phyloP scores from a whole-genome alignment of 2,888 invertebrate genomes.

The Cyclophora albipunctata region DNA sequence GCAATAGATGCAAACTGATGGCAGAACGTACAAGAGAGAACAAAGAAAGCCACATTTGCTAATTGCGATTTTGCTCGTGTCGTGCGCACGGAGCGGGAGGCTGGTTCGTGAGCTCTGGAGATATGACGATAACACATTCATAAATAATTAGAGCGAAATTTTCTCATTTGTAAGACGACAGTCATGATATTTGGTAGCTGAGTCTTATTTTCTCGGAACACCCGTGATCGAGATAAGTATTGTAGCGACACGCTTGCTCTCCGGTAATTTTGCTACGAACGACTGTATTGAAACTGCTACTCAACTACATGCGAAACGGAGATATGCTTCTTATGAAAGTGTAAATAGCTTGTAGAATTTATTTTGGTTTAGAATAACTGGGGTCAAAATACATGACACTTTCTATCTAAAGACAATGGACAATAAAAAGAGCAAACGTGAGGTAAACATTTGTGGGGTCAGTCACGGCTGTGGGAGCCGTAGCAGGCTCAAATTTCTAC shows the following conservation, averaged over 20 bases:
- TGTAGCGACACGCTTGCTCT: conserved; percentile 63
- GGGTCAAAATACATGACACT: conserved; percentile 8
- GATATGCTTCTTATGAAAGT: conserved; percentile 1
- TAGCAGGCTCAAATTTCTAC: conserved; percentile 65
- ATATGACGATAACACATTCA: conserved; percentile 76
- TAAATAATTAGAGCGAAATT: conserved; percentile 76
- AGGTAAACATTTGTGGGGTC: conserved; percentile 57
- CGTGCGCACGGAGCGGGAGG: conserved; percentile 70
- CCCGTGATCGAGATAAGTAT: conserved; percentile 60
- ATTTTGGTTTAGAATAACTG: too few relatives aligned
- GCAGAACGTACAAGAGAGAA: conserved; percentile 69
- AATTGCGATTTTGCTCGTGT: conserved; percentile 74
- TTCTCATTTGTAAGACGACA: conserved; percentile 75
- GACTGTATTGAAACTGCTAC: conserved; percentile 31
- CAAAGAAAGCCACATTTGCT: conserved; percentile 75
- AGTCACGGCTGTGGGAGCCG: conserved; percentile 60
- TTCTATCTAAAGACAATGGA: conserved; percentile 23
- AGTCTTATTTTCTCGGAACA: conserved; percentile 65
- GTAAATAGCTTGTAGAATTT: too few relatives aligned
- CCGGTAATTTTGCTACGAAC: conserved; percentile 50
- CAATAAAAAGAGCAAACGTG: conserved; percentile 39
- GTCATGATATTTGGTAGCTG: conserved; percentile 73
- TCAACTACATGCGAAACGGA: conserved; percentile 11
- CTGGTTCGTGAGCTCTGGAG: conserved; percentile 70
- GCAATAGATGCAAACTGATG: conserved; percentile 60